Conservation (phyloP, 2,797 vertebrate genomes). For the Myripristis murdjan region DNA sequence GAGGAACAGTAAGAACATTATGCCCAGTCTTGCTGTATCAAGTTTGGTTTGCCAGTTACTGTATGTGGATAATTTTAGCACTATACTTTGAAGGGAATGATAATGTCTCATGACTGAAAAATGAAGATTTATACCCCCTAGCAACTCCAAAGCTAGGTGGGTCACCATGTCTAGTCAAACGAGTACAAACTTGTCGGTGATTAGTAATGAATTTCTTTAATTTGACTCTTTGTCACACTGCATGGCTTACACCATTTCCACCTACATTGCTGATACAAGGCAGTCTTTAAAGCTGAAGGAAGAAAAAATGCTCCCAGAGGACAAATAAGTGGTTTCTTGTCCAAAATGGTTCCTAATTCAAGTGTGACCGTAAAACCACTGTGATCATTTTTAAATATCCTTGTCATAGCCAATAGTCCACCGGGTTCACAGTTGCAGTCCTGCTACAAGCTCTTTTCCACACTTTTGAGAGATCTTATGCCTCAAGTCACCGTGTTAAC, state of each 20-base stretch:
- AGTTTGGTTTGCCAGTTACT: not conserved
- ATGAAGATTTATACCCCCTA: not conserved
- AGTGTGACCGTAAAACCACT: too few relatives aligned
- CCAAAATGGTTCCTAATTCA: not conserved
- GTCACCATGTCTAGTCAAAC: not conserved
- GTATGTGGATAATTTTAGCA: constrained; percentile 11
- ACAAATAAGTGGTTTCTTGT: too few relatives aligned
- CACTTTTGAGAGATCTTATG: too few relatives aligned
- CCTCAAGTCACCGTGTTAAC: too few relatives aligned
- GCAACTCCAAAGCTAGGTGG: not conserved
- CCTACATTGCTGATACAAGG: not conserved
- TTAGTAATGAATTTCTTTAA: not conserved
- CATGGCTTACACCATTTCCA: not conserved
- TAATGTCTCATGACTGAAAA: not conserved
- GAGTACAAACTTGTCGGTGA: not conserved
- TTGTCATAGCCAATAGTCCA: too few relatives aligned
- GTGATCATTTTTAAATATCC: too few relatives aligned
- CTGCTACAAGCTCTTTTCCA: too few relatives aligned
- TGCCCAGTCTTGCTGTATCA: constrained; percentile 3
- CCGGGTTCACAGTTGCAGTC: too few relatives aligned
- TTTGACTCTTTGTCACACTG: not conserved
- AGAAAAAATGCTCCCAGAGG: not conserved
- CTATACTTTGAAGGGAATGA: not conserved
- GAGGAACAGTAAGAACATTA: constrained; percentile 9
- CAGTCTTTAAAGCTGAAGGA: not conserved